Base-by-base conservation (phyloP, 2,797 vertebrate genomes). In the Tenualosa thibaudeaui region DNA sequence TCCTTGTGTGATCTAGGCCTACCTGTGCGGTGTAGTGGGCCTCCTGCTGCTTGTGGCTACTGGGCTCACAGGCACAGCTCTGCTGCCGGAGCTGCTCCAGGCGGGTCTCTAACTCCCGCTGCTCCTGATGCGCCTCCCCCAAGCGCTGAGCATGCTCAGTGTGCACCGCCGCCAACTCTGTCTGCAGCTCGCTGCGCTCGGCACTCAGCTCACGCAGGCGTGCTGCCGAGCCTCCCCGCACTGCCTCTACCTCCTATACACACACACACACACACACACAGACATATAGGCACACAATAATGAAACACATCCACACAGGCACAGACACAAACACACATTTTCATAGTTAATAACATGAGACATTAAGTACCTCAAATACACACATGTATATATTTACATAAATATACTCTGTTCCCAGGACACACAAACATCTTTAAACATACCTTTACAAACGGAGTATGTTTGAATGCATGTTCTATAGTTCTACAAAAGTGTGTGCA, bases 51-150 rank as follows among this genome's bases (percentile, higher is more conserved):
- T 95, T 95, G 81, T 97, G 97, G 81, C 94, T 54, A 88, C 94
- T 96, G 12, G 96, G 96, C 90, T 98, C 97, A 71, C 98, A 99
- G 87, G 95, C 95, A 86, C 98, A 99, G 86, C 96, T 96, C 86
- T 99, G 98, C 92, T 97, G 97, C 92, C 97, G 96, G 86, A 99
- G 96, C 91, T 97, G 97, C 90, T 99, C 97, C 93, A 99, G 92
- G 88, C 97, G 97, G 88, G 94, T 96, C 94, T 99, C 98, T 91
- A 99, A 93, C 90, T 99, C 97, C 90, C 96, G 95, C 92, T 99
- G 98, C 86, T 99, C 98, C 92, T 97, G 94, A 89, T 96, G 96
- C 89, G 97, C 97, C 89, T 97, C 97, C 90, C 97, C 96, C 95
- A 99, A 97, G 92, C 95, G 97, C 89, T 97, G 96, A 83, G 96